These are phyloP conservation scores for Heliangelus exortis DNA, from an alignment of 2,797 vertebrate genomes.

Conservation along the genomic window DNA sequence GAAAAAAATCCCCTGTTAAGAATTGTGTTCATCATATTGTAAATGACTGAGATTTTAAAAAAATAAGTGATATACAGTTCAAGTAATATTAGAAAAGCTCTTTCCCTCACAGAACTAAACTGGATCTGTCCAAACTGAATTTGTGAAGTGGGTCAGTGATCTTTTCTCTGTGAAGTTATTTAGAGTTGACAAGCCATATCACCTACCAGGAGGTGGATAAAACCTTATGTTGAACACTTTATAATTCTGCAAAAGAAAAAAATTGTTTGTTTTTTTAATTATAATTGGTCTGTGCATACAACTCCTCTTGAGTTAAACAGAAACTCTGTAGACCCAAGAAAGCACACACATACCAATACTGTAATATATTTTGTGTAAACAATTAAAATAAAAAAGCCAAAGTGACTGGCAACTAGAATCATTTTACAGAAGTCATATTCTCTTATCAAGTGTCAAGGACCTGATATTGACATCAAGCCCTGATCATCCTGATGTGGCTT, in stretches of 20 bases:
- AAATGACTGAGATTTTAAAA: slow-evolving; percentile 31
- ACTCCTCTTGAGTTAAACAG: background rate
- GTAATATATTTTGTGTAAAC: background rate
- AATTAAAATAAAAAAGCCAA: background rate
- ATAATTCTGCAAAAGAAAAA: background rate
- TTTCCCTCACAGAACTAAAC: slow-evolving; percentile 10
- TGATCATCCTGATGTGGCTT: background rate
- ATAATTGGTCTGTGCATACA: background rate
- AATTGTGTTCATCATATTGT: background rate
- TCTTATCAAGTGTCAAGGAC: background rate
- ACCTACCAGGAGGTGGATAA: background rate
- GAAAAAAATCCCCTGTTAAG: slow-evolving; percentile 23
- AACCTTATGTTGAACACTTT: background rate
- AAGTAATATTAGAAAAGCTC: slow-evolving; percentile 17
- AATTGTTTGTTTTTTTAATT: background rate
- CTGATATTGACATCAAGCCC: background rate
- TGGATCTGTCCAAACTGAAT: background rate
- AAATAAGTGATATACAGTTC: slow-evolving; percentile 13
- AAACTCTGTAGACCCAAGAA: background rate
- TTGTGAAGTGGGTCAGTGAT: background rate
- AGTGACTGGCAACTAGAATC: background rate
- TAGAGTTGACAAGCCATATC: background rate
- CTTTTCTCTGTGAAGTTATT: background rate
- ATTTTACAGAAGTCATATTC: background rate
- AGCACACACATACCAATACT: background rate